Evolutionary conservation across 2,113 vertebrate species (phyloP).

Genomic region (Callorhinus ursinus): DNA sequence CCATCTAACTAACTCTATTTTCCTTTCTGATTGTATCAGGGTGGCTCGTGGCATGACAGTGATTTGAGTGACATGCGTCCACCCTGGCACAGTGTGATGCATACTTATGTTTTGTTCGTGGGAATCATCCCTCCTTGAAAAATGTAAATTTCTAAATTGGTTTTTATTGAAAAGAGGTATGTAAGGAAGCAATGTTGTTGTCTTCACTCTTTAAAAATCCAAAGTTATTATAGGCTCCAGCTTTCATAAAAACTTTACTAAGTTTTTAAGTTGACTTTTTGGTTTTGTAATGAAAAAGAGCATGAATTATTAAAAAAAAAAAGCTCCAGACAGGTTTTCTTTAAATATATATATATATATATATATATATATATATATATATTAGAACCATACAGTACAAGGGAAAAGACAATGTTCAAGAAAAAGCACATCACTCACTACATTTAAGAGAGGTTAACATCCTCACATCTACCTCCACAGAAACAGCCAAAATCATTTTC

Average conservation of each 20-base stretch:
- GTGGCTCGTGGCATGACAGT: slow-evolving; percentile 77
- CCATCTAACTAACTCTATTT: slow-evolving; percentile 79
- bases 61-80: slow-evolving; percentile 82
- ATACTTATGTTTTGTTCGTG: slow-evolving; percentile 82
- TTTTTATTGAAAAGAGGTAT: slow-evolving; percentile 78
- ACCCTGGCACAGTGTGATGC: slow-evolving; percentile 50
- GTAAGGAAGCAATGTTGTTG: slow-evolving; percentile 63
- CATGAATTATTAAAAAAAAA: slow-evolving; percentile 83
- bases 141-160: slow-evolving; percentile 83
- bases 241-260: slow-evolving; percentile 86
- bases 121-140: slow-evolving; percentile 69
- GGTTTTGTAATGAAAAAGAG: slow-evolving; percentile 83
- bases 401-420: slow-evolving; percentile 69
- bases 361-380: neutral
- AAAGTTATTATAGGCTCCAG: slow-evolving; percentile 74
- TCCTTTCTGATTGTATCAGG: slow-evolving; percentile 79
- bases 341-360: neutral
- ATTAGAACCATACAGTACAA: slow-evolving; percentile 71
- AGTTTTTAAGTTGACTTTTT: slow-evolving; percentile 84
- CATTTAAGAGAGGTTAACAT: slow-evolving; percentile 75
- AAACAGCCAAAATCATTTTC: slow-evolving; percentile 14
- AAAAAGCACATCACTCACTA: slow-evolving; percentile 73
- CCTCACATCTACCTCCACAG: neutral
- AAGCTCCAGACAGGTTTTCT: slow-evolving; percentile 13
- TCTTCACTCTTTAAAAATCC: slow-evolving; percentile 65